phyloP scores from a whole-genome alignment of 1,140 invertebrate genomes.

The Neodiprion pinetum region DNA sequence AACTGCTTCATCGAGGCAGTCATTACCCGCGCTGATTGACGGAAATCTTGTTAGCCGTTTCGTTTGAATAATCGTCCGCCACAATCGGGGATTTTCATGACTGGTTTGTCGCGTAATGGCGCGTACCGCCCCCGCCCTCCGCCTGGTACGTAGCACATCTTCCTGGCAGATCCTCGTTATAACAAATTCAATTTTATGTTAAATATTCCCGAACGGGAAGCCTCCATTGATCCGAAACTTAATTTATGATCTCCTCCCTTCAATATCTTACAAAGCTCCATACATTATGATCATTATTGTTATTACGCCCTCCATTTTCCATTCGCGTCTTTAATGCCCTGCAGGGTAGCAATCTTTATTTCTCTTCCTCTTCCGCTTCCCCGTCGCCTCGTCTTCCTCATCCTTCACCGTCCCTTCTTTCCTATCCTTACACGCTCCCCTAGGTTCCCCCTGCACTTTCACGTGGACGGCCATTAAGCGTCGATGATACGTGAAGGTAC shows the following conservation, averaged over 20 bases:
- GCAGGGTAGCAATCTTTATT: background rate
- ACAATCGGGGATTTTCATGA: conserved; percentile 56
- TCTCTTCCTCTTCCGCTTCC: background rate
- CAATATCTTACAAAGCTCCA: conserved; percentile 37
- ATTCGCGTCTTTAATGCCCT: background rate
- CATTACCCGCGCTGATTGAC: conserved; percentile 56
- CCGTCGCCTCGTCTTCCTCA: background rate
- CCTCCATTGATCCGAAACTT: conserved; percentile 29
- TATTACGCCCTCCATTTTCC: background rate
- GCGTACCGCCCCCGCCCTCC: conserved; percentile 39
- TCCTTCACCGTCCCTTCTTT: background rate
- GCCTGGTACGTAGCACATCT: background rate
- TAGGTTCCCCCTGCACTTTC: background rate
- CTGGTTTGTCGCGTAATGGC: conserved; percentile 58
- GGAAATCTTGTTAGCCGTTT: conserved; percentile 59
- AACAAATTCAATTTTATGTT: conserved; percentile 58
- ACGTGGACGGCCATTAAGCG: background rate
- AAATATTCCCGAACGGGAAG: conserved; percentile 51
- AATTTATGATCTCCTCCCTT: conserved; percentile 46
- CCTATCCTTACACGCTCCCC: too few relatives aligned
- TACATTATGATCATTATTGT: conserved; percentile 13
- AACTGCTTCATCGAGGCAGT: conserved; percentile 28
- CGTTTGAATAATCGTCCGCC: conserved; percentile 59
- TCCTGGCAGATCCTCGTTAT: conserved; percentile 44
- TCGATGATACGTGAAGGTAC: background rate